Evolutionary conservation across 2,113 vertebrate genomes (phyloP).

Genomic region (Calonectris borealis): DNA sequence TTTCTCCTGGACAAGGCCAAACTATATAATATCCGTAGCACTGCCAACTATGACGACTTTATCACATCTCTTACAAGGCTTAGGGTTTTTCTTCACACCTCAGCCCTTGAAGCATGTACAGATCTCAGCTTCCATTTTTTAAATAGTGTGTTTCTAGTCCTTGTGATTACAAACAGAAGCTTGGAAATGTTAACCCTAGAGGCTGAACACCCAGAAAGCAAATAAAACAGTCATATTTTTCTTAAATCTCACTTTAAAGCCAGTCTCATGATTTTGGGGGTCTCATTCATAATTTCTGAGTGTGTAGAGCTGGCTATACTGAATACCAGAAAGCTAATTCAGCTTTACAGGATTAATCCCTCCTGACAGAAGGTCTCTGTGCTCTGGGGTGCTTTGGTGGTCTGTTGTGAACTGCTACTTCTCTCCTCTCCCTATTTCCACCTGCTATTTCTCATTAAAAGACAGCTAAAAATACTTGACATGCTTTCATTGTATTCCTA

Average conservation of each 20-base stretch:
- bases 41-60: background rate
- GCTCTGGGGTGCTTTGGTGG: background rate
- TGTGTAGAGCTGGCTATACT: background rate
- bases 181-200: background rate
- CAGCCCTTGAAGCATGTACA: background rate
- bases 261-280: background rate
- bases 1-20: background rate
- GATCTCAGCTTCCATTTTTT: background rate
- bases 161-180: background rate
- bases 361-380: background rate
- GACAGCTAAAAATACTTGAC: background rate
- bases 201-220: background rate
- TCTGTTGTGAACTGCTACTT: background rate
- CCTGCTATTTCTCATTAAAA: conserved; percentile 1
- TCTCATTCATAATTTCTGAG: background rate
- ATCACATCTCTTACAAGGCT: background rate
- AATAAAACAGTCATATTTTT: background rate
- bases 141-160: background rate
- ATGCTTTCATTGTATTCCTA: background rate
- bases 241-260: background rate
- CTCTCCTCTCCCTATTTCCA: background rate
- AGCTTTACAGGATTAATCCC: background rate
- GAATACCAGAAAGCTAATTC: background rate
- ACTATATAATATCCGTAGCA: background rate
- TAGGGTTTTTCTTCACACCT: conserved; percentile 3